Evolutionary conservation across 2,888 invertebrate species (phyloP).

Genomic region (Linnaemya vulpina): DNA sequence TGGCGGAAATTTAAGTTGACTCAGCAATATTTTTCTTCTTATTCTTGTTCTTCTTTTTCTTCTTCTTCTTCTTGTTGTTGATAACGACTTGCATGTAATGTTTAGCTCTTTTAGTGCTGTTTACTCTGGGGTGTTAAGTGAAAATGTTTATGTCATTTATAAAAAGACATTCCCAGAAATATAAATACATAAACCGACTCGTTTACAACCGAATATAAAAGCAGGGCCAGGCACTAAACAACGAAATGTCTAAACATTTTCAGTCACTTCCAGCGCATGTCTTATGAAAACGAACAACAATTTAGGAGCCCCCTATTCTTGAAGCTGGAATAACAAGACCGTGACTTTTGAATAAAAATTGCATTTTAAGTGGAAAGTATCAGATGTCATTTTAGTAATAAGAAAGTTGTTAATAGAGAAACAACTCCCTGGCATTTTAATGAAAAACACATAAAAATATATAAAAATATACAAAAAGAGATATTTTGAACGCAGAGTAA

Average conservation of each 20-base stretch:
- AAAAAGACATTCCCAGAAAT: constrained; percentile 38
- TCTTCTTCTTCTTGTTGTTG: neutral
- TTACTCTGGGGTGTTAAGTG: constrained; percentile 55
- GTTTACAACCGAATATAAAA: constrained; percentile 13
- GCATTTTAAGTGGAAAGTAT: no score
- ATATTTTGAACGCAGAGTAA: no score
- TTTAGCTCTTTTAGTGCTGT: constrained; percentile 27
- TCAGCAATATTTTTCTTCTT: constrained; percentile 45
- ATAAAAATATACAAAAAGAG: no score
- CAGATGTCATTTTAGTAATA: no score
- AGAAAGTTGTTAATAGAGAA: no score
- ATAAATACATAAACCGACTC: constrained; percentile 6
- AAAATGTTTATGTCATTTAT: constrained; percentile 60
- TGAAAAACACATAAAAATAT: no score
- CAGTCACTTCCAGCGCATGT: constrained; percentile 35
- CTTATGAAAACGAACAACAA: constrained; percentile 16
- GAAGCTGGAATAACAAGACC: neutral
- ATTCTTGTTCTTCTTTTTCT: no score
- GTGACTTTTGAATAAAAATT: neutral
- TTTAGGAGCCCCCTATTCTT: neutral
- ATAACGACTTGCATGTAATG: constrained; percentile 33
- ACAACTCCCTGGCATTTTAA: no score
- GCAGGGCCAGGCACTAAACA: constrained; percentile 13
- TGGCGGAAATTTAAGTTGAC: constrained; percentile 57
- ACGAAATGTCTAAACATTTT: constrained; percentile 44